phyloP scores from a whole-genome alignment of 2,797 vertebrate species.

The Schizopygopsis malacanthus region DNA sequence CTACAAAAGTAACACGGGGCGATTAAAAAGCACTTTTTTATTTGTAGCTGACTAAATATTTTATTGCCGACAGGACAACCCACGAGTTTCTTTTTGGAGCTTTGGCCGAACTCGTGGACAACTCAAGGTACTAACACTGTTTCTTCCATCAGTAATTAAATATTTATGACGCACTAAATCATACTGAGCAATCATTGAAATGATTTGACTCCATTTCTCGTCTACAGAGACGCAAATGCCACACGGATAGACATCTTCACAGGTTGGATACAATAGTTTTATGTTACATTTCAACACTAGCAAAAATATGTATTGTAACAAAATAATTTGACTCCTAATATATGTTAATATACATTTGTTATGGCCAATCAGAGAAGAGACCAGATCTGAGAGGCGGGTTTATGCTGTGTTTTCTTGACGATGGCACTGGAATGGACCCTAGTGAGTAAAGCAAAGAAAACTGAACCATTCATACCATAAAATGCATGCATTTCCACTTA shows the following conservation, averaged over 20 bases:
- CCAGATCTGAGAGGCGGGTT: slow-evolving; percentile 91
- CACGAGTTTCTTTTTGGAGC: slow-evolving; percentile 99
- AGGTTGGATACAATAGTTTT: slow-evolving; percentile 73
- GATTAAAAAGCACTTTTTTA: background rate
- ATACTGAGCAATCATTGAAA: background rate
- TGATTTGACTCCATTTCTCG: slow-evolving; percentile 49
- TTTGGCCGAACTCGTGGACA: slow-evolving; percentile 97
- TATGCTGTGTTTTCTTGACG: slow-evolving; percentile 97
- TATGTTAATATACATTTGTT: slow-evolving; percentile 27
- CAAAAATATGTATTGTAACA: background rate
- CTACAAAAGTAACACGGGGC: background rate
- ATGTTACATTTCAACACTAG: background rate
- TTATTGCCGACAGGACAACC: slow-evolving; percentile 87
- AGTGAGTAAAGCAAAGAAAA: slow-evolving; percentile 80
- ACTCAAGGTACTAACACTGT: slow-evolving; percentile 86
- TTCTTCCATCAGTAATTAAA: background rate
- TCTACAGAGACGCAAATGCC: slow-evolving; percentile 93
- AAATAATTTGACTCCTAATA: background rate
- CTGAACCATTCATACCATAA: background rate
- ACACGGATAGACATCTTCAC: slow-evolving; percentile 96
- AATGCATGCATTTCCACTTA: background rate
- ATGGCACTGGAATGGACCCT: slow-evolving; percentile 96
- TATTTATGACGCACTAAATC: slow-evolving; percentile 6
- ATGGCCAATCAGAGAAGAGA: slow-evolving; percentile 79
- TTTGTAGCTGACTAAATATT: slow-evolving; percentile 18